phyloP scores from a whole-genome alignment of 35 echinoderm and acorn worm species.

The Heliocidaris tuberculata region DNA sequence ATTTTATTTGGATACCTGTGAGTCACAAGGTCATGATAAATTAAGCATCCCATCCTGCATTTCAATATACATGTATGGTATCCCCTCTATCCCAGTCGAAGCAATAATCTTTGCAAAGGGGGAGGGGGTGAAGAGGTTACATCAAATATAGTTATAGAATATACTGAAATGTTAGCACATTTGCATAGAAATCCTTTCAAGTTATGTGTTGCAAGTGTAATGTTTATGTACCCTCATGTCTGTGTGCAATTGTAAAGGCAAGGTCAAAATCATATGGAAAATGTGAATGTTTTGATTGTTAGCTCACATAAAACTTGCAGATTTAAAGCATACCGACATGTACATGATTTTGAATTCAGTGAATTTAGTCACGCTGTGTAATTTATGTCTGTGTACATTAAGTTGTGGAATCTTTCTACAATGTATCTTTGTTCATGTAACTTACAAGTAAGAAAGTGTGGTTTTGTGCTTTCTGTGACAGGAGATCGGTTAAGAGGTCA shows the following conservation, averaged over 20 bases:
- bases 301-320: not conserved
- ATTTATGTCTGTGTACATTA: too few relatives aligned
- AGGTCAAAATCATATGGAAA: not conserved
- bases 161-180: not conserved
- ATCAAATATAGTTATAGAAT: too few relatives aligned
- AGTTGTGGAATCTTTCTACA: too few relatives aligned
- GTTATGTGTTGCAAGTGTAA: not conserved
- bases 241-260: not conserved
- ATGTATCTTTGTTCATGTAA: too few relatives aligned
- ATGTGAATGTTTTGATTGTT: not conserved
- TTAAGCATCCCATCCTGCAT: not conserved
- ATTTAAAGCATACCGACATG: not conserved
- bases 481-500: too few relatives aligned
- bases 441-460: too few relatives aligned
- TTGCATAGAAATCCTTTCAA: not conserved
- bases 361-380: too few relatives aligned
- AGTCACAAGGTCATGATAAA: slow-evolving; percentile 14
- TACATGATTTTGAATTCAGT: not conserved
- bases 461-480: too few relatives aligned
- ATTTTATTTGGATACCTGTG: slow-evolving; percentile 15
- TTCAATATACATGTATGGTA: not conserved
- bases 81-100: too few relatives aligned
- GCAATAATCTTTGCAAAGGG: too few relatives aligned
- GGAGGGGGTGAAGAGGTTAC: too few relatives aligned
- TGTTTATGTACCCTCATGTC: not conserved